Conservation (phyloP, 2,888 invertebrate genomes). For the Cerceris rybyensis region DNA sequence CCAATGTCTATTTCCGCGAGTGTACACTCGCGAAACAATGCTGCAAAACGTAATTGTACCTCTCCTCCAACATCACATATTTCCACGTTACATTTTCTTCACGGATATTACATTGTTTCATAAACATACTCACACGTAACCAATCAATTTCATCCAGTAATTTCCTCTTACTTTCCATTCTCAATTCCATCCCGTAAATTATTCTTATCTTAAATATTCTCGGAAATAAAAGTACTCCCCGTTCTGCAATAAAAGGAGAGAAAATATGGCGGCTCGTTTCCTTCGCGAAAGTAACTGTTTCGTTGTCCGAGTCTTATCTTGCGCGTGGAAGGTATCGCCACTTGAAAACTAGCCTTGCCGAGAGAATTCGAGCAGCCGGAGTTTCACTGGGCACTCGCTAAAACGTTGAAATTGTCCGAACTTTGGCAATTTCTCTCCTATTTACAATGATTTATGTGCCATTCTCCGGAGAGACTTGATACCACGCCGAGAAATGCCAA, state of each 20-base stretch:
- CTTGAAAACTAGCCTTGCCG: background rate
- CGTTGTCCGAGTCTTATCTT: background rate
- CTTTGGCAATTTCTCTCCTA: constrained; percentile 43
- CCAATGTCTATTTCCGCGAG: no score
- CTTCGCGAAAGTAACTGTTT: background rate
- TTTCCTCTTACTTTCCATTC: no score
- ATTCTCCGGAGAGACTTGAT: constrained; percentile 10
- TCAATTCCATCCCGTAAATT: no score
- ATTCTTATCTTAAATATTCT: no score
- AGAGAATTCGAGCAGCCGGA: background rate
- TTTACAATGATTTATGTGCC: constrained; percentile 30
- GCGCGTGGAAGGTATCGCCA: background rate
- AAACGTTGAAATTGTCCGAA: constrained; percentile 20
- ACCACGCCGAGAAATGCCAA: background rate
- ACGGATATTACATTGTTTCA: no score
- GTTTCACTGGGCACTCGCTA: background rate
- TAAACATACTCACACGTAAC: no score
- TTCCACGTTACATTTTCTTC: no score
- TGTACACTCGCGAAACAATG: no score
- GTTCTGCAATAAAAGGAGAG: background rate
- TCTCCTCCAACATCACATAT: no score
- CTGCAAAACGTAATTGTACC: no score
- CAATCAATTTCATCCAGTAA: no score
- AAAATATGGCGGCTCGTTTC: background rate
- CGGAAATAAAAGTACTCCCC: no score